Percentiles rank a stretch among this genome's conserved stretches.
phyloP scores from a whole-genome alignment of 2,797 vertebrate species.

The Cossypha heuglini region DNA sequence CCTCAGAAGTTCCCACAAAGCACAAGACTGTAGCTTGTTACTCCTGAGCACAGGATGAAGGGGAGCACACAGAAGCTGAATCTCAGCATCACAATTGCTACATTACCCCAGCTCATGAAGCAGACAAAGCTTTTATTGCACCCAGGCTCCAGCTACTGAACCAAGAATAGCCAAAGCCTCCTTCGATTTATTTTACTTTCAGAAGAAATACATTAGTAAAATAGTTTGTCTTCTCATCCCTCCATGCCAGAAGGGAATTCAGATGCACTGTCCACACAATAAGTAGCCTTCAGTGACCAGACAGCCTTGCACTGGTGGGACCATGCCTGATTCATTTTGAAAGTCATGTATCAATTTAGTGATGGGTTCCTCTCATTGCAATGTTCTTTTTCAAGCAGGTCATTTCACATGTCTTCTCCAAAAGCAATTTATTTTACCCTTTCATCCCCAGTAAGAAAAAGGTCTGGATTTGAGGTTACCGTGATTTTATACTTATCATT shows the following conservation, averaged over 20 bases:
- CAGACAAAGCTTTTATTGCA: neutral
- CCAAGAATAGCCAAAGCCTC: neutral
- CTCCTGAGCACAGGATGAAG: rapidly evolving
- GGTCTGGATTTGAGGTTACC: neutral
- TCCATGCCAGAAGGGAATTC: neutral
- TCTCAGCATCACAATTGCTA: neutral
- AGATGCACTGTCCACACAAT: neutral
- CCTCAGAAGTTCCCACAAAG: neutral
- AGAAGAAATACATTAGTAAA: neutral
- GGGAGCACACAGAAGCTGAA: neutral
- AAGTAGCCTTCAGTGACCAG: neutral
- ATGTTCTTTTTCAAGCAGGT: neutral
- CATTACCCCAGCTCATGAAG: neutral
- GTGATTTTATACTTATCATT: neutral
- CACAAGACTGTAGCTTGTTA: neutral
- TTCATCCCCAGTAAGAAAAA: neutral
- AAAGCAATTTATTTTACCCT: neutral
- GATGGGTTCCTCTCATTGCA: rapidly evolving
- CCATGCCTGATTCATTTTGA: neutral
- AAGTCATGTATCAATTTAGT: neutral
- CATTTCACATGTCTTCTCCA: neutral
- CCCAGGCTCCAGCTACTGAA: neutral
- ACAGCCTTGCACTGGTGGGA: neutral
- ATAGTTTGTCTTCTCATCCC: neutral
- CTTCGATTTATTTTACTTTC: neutral